Base-by-base conservation (phyloP, 2,888 invertebrate species). In the Pyrgus malvae region DNA sequence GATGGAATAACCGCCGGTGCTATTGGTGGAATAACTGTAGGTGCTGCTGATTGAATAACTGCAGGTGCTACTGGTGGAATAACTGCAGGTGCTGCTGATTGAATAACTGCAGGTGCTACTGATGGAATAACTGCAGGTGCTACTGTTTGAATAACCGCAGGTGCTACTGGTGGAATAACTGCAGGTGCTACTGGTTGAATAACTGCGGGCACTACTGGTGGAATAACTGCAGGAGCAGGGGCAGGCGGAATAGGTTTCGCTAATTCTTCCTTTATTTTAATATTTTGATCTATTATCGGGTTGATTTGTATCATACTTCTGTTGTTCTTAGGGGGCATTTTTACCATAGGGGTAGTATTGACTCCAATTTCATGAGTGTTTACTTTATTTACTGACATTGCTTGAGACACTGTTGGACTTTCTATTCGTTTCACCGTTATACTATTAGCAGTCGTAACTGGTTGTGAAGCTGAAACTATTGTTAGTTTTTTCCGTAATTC, bases 291-390 rank as follows among this genome's bases (percentile, higher is more conserved):
- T 46, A 53, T 38, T 53, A 63, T 61, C 11, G 59, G 51, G 33
- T 50, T 58, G 23, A 65, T 67, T 41, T 61, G 61, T 16, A 57
- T 64, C 48, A 62, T 61, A 35, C 67, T 67, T 44, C 69, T 23
- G 6, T 60, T 55, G 27, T 62, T 66, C 54, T 66, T 56, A 23
- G 62, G 62, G 27, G 66, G 62, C 14, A 64, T 59, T 56, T 65
- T 72, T 27, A 72, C 68, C 14, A 74, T 56, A 12, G 72, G 72
- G 56, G 66, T 76, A 1, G 76, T 72, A 40, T 76, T 77, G 0
- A 70, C 68, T 6, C 60, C 60, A 16, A 60, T 59, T 19, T 62
- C 62, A 25, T 25, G 53, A 6, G 45, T 58, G 48, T 59, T 59
- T 4, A 59, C 41, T 31, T 57, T 50, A 11, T 56, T 61, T 44